Evolutionary conservation across 2,113 vertebrate genomes (phyloP).

Genomic region (Gasterosteus nipponicus): DNA sequence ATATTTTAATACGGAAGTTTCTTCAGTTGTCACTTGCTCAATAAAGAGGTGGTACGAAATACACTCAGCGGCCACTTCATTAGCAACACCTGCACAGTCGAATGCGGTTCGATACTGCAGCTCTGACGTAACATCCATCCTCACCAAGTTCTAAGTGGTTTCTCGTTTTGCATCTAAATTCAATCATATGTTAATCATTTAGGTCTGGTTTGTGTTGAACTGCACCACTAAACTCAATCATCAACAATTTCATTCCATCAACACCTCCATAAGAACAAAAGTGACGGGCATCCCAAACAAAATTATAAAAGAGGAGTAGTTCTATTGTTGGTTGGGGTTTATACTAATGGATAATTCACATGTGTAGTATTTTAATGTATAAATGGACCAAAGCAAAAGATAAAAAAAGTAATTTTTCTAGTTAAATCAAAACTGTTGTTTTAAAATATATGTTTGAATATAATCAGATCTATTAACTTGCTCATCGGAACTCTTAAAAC

Average conservation of each 20-base stretch:
- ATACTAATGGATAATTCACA: neutral
- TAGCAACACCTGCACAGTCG: neutral
- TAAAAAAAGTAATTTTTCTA: neutral
- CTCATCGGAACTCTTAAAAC: conserved; percentile 60
- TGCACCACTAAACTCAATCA: neutral
- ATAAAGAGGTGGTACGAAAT: neutral
- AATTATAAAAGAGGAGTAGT: neutral
- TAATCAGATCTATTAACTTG: conserved; percentile 45
- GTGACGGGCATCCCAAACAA: no score
- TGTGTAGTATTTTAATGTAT: neutral
- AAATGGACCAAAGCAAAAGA: neutral
- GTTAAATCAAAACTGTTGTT: conserved; percentile 4
- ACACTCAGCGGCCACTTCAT: neutral
- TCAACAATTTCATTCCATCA: neutral
- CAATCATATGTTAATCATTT: neutral
- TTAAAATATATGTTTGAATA: conserved; percentile 35
- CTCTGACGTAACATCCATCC: no score
- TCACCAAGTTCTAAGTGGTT: neutral
- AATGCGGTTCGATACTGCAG: neutral
- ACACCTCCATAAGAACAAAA: neutral
- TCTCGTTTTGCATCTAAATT: neutral
- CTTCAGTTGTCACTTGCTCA: neutral
- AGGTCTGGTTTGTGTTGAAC: no score
- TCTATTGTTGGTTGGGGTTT: neutral
- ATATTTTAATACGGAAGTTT: neutral